Percentiles rank a stretch among this genome's conserved stretches.
These are phyloP conservation scores for Hermetia illucens DNA, from an alignment of 1,140 invertebrate species.

Conservation along the genomic window DNA sequence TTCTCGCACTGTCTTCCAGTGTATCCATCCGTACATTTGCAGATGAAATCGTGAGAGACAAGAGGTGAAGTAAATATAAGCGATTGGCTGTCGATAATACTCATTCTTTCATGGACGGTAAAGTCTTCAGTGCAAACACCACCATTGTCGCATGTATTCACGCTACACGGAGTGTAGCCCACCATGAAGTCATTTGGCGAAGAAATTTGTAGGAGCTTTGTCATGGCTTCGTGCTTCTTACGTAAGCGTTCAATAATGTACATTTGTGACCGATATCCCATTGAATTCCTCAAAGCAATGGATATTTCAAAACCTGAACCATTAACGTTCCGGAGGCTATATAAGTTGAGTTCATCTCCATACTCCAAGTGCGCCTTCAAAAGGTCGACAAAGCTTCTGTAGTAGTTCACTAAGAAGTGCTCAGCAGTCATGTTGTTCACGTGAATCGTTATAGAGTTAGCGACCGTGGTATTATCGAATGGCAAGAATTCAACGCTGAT, in stretches of 20 bases:
- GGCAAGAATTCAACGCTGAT: conserved; percentile 66
- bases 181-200: conserved; percentile 35
- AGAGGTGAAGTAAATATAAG: conserved; percentile 68
- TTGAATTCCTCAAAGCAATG: conserved; percentile 40
- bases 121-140: conserved; percentile 61
- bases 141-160: conserved; percentile 55
- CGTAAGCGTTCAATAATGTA: conserved; percentile 46
- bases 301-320: conserved; percentile 51
- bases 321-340: conserved; percentile 44
- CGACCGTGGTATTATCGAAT: conserved; percentile 67
- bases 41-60: conserved; percentile 60
- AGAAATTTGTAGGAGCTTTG: conserved; percentile 41
- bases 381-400: conserved; percentile 53
- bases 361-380: conserved; percentile 46
- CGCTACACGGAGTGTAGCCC: conserved; percentile 58
- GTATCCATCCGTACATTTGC: conserved; percentile 65
- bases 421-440: conserved; percentile 55
- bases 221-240: conserved; percentile 46
- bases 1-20: conserved; percentile 65
- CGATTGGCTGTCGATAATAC: conserved; percentile 58
- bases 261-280: conserved; percentile 42
- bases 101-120: conserved; percentile 41
- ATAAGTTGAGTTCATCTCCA: conserved; percentile 52
- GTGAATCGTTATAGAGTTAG: conserved; percentile 65
- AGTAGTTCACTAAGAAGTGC: conserved; percentile 59